phyloP scores from a whole-genome alignment of 2,113 vertebrate genomes.

The Protobothrops flavoviridis region DNA sequence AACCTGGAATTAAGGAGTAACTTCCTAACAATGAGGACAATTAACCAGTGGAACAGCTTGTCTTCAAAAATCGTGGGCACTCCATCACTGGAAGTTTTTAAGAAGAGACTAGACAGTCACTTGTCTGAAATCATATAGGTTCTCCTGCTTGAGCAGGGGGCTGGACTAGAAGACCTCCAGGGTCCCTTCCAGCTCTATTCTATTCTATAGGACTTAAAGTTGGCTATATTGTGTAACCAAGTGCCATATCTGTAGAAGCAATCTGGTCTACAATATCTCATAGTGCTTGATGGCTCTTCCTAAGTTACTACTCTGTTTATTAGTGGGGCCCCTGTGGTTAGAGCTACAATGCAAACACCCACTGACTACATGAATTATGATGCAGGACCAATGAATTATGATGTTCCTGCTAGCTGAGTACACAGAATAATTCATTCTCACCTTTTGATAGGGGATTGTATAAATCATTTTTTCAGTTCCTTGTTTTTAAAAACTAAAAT shows the following conservation, averaged over 20 bases:
- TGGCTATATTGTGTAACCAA: background rate
- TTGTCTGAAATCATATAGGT: no score
- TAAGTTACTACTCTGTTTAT: background rate
- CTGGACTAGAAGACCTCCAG: no score
- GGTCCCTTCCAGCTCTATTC: no score
- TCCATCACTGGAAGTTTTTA: no score
- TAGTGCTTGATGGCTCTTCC: background rate
- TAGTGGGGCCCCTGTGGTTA: background rate
- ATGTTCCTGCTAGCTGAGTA: background rate
- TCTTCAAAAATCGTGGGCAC: no score
- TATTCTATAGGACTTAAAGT: background rate
- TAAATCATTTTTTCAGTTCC: background rate
- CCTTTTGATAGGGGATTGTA: background rate
- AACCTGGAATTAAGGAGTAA: no score
- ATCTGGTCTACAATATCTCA: background rate
- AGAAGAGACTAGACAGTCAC: no score
- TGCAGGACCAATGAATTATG: background rate
- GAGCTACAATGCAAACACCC: background rate
- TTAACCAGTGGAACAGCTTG: no score
- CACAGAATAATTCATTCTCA: background rate
- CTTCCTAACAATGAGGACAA: no score
- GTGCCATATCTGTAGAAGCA: background rate
- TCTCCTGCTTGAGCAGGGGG: no score
- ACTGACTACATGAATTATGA: background rate
- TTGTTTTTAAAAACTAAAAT: background rate